A percentile compares a stretch with the other conserved stretches of the same genome.
Conservation (phyloP, 2,797 vertebrate species). For the Manis javanica region DNA sequence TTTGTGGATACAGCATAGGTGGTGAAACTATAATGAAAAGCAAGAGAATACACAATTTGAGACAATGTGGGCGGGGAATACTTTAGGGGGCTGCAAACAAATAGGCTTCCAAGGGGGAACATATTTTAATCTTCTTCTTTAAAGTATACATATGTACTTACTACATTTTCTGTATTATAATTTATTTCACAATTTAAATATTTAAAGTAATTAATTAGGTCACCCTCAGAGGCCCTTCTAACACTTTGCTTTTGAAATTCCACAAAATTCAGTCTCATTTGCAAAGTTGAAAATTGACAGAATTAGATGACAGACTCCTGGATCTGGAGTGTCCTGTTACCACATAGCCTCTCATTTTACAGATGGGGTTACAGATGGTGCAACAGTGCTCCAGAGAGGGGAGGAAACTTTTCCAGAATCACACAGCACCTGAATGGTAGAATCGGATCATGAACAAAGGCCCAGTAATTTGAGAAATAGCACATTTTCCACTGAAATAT, state of each 20-base stretch:
- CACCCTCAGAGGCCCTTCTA: background rate
- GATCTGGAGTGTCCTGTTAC: background rate
- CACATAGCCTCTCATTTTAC: background rate
- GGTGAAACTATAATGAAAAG: conserved; percentile 27
- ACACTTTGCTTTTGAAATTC: conserved; percentile 28
- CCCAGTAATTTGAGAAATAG: background rate
- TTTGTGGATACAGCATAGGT: background rate
- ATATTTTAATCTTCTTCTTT: conserved; percentile 14
- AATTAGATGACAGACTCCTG: background rate
- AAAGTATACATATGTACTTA: background rate
- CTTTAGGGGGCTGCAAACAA: background rate
- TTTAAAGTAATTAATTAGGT: conserved; percentile 50
- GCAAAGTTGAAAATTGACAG: conserved; percentile 7
- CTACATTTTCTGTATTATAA: background rate
- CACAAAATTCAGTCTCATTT: background rate
- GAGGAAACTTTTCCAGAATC: background rate
- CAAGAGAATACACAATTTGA: background rate
- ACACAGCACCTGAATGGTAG: background rate
- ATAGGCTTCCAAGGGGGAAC: background rate
- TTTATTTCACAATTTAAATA: conserved; percentile 16
- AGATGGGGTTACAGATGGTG: conserved; percentile 16
- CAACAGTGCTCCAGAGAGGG: background rate
- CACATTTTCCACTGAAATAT: background rate
- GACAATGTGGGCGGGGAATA: accelerated
- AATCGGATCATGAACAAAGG: background rate